Conservation (phyloP, 2,113 vertebrate species). For the Gymnogyps californianus region DNA sequence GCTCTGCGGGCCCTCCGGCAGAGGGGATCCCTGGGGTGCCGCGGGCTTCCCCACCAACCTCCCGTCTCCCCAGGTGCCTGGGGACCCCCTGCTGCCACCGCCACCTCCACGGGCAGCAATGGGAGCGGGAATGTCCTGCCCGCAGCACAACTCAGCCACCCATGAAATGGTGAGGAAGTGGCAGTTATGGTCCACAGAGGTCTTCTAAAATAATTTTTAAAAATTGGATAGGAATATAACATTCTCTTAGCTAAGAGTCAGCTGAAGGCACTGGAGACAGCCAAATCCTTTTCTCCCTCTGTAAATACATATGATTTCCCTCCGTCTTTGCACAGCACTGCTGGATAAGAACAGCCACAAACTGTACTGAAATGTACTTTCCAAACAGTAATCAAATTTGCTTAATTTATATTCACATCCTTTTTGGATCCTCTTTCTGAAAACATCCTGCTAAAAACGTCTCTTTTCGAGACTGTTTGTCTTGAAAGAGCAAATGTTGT, state of each 20-base stretch:
- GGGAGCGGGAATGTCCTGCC: neutral
- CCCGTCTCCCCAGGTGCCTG: neutral
- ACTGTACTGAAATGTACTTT: neutral
- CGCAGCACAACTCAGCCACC: neutral
- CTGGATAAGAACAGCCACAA: neutral
- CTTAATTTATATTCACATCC: neutral
- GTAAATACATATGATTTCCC: neutral
- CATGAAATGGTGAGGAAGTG: neutral
- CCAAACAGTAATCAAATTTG: neutral
- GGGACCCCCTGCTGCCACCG: neutral
- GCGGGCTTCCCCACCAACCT: neutral
- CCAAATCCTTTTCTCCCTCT: neutral
- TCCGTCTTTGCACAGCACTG: neutral
- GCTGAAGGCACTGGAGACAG: neutral
- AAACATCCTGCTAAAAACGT: neutral
- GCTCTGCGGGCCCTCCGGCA: fast-evolving
- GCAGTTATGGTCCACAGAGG: neutral
- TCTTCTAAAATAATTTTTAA: neutral
- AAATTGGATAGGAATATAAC: neutral
- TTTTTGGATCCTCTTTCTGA: neutral
- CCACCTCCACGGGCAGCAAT: neutral
- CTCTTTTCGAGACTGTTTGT: fast-evolving
- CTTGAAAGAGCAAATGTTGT: neutral
- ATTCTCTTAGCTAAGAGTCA: neutral
- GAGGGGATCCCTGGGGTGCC: fast-evolving